phyloP scores from a whole-genome alignment of 1,140 invertebrate genomes.

The Euborellia annulipes region DNA sequence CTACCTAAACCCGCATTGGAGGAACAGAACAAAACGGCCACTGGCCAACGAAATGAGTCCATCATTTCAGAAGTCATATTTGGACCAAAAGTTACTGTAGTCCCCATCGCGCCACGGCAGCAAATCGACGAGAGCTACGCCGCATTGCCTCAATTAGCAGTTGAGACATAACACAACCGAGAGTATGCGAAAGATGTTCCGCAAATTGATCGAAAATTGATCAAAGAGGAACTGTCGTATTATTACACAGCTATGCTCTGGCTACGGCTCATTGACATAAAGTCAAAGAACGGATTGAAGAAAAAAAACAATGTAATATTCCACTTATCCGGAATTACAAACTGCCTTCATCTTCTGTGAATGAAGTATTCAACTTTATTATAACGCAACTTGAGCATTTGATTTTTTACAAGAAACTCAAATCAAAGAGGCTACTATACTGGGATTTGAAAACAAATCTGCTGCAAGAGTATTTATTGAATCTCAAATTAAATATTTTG shows the following conservation, averaged over 20 bases:
- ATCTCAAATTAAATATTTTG: no score
- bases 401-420: no score
- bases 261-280: conserved; percentile 4
- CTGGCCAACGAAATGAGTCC: background rate
- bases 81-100: background rate
- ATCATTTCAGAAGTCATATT: background rate
- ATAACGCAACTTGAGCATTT: no score
- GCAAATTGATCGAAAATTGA: background rate
- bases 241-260: conserved; percentile 1
- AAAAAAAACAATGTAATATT: no score
- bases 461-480: no score
- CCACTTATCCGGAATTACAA: no score
- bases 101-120: background rate
- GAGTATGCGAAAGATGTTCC: background rate
- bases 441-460: no score
- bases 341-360: no score
- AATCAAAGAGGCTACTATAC: no score
- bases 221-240: background rate
- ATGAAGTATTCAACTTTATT: no score
- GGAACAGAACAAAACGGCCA: no score
- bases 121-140: background rate
- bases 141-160: background rate
- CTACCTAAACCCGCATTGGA: no score
- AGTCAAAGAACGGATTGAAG: conserved; percentile 12
- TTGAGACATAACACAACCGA: background rate